Conservation (phyloP, 64 coral and sea anemone genomes). For the Montipora sp. region DNA sequence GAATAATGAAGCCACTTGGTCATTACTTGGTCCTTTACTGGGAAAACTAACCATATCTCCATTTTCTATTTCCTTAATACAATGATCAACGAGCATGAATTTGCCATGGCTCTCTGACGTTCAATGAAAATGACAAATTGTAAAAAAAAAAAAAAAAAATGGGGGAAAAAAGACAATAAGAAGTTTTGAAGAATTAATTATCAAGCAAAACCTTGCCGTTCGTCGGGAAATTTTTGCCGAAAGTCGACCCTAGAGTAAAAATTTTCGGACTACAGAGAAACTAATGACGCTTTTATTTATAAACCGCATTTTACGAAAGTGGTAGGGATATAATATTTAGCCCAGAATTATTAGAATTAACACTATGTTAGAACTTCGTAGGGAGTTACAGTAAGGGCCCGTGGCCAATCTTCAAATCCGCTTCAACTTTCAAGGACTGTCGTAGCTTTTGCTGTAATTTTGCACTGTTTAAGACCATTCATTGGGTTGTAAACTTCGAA, state of each 20-base stretch:
- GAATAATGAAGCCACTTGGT: not conserved
- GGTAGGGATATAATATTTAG: conserved; percentile 57
- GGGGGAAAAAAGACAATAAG: too few species aligned
- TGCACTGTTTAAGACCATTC: not conserved
- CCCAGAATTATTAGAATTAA: conserved; percentile 43
- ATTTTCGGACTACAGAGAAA: conserved; percentile 38
- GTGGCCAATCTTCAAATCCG: not conserved
- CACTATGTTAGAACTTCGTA: conserved; percentile 47
- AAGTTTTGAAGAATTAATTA: too few species aligned
- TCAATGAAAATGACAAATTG: not conserved
- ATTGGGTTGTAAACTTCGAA: not conserved
- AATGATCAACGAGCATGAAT: not conserved
- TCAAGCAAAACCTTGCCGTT: not conserved
- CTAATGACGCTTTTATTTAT: conserved; percentile 44
- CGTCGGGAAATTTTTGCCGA: not conserved
- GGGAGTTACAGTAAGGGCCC: conserved; percentile 35
- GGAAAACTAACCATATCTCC: not conserved
- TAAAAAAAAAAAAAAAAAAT: too few species aligned
- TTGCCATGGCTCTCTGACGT: not conserved
- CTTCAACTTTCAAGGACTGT: not conserved
- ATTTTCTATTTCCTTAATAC: not conserved
- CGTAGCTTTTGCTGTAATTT: not conserved
- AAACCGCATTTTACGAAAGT: conserved; percentile 31
- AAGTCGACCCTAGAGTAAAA: conserved; percentile 10
- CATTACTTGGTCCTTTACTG: not conserved